Base-by-base conservation (phyloP, 1,140 invertebrate species). In the Vollenhovia emeryi region DNA sequence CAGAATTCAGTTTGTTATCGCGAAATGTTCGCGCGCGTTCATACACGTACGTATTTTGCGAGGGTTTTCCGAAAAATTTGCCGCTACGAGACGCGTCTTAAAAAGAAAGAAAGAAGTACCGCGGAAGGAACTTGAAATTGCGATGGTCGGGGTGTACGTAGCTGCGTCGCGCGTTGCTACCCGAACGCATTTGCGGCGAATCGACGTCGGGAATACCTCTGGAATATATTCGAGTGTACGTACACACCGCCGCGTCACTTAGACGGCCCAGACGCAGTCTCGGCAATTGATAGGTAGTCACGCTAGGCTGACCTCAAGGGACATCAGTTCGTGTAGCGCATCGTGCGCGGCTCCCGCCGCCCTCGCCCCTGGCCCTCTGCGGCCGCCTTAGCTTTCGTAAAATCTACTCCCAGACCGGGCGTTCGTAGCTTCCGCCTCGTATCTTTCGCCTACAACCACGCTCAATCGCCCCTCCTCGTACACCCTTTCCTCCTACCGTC, bases 201-300 rank as follows among this genome's bases (percentile, higher is more conserved):
- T 88, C 89, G 85, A 91, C 87, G 79, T 86, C 36, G 69, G 68
- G 62, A 87, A 79, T 90, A 84, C 59, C 82, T 82, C 78, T 55
- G 27, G 78, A 90, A 90, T 91, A 90, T 91, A 89, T 90, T 84
- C 83, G 62, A 89, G 83, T 75, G 64, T 82, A 60, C 89, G 80
- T 80, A 71, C 45, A 30, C 85, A 87, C 52, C 85, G 74, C 73
- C 87, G 84, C 84, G 86, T 91, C 88, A 78, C 84, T 89, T 85
- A 87, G 66, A 75, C 79, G 85, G 75, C 80, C 85, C 83, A 89
- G 86, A 91, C 90, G 87, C 60, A 91, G 90, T 88, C 86, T 88
- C 85, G 71, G 86, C 89, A 90, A 91, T 89, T 91, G 90, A 90
- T 91, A 92, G 90, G 89, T 90, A 91, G 91, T 89, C 91, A 91